Evolutionary conservation across 2,888 invertebrate species (phyloP).

Genomic region (Callimorpha dominula): DNA sequence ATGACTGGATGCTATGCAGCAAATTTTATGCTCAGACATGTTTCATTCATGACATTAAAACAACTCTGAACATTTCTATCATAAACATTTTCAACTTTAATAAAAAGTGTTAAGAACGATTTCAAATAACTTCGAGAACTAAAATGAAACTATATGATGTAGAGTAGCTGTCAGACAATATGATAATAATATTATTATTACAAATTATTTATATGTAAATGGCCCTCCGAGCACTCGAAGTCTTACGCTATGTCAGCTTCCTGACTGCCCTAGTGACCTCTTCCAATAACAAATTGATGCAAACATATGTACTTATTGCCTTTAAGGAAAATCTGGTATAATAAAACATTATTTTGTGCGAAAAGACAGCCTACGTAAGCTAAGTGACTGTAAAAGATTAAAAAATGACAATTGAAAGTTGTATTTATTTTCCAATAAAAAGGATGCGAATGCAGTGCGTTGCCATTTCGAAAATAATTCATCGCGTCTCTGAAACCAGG

Average conservation of each 20-base stretch:
- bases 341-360: not conserved
- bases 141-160: not conserved
- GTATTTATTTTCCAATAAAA: slow-evolving; percentile 46
- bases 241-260: slow-evolving; percentile 3
- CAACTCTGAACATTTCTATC: not conserved
- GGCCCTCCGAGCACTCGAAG: not conserved
- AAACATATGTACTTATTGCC: slow-evolving; percentile 2
- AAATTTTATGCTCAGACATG: not conserved
- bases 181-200: not conserved
- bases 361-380: not conserved
- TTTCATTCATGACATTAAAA: not conserved
- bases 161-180: not conserved
- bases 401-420: slow-evolving; percentile 19
- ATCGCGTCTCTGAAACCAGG: slow-evolving; percentile 73
- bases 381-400: not conserved
- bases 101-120: not conserved
- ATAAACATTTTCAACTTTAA: not conserved
- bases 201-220: not conserved
- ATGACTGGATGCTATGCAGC: not conserved
- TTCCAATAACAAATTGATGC: not conserved
- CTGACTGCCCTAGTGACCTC: slow-evolving; percentile 24
- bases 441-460: slow-evolving; percentile 68
- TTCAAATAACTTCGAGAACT: not conserved
- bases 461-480: slow-evolving; percentile 84
- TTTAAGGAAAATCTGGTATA: not conserved